Percentiles rank a stretch among this genome's conserved stretches.
Evolutionary conservation across 2,113 vertebrate species (phyloP).

Genomic region (Elachura formosa): DNA sequence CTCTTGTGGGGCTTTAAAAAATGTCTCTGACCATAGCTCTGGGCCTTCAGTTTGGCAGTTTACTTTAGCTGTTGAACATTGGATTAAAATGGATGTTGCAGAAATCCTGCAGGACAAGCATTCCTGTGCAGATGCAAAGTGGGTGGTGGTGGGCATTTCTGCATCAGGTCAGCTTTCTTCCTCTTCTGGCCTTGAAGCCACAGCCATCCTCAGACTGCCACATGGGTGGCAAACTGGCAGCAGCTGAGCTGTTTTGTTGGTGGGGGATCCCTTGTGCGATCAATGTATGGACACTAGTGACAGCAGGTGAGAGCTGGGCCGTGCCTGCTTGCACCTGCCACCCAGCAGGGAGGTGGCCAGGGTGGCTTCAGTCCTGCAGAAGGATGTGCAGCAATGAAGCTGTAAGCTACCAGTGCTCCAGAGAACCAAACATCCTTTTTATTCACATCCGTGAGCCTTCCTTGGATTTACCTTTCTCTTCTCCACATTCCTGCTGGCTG

Average conservation of each 20-base stretch:
- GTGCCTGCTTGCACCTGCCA: not conserved
- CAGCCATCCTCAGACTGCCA: fast-evolving
- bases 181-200: fast-evolving
- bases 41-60: not conserved
- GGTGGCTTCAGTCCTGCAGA: not conserved
- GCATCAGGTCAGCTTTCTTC: fast-evolving
- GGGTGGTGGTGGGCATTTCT: not conserved
- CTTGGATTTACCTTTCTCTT: not conserved
- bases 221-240: not conserved
- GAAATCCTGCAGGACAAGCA: not conserved
- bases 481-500: not conserved
- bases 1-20: not conserved
- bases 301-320: fast-evolving
- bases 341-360: not conserved
- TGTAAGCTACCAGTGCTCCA: fast-evolving
- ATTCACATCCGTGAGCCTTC: not conserved
- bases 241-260: not conserved
- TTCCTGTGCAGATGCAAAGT: not conserved
- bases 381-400: fast-evolving
- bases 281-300: not conserved
- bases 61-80: not conserved
- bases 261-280: fast-evolving
- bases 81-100: not conserved
- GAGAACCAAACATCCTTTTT: not conserved
- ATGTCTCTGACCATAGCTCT: not conserved